These are phyloP conservation scores for Onychomys torridus DNA, from an alignment of 2,797 vertebrate genomes.

Conservation along the genomic window DNA sequence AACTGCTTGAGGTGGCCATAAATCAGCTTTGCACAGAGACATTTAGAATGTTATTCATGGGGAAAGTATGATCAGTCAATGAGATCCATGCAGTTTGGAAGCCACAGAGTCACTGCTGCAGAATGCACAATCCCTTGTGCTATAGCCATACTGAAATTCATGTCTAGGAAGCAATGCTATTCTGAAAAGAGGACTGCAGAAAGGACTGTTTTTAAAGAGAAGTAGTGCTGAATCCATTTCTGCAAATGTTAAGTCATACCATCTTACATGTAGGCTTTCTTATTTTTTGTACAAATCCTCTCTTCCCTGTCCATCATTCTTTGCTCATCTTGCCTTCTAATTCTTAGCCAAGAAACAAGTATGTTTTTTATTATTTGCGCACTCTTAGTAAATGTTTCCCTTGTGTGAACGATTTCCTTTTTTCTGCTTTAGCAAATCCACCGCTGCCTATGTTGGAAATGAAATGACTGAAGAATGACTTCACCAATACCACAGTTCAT, in stretches of 20 bases:
- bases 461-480: neutral
- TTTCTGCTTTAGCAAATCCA: neutral
- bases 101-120: neutral
- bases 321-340: neutral
- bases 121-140: neutral
- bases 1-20: neutral
- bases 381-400: neutral
- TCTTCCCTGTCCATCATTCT: neutral
- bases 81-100: neutral
- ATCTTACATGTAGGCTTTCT: neutral
- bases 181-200: neutral
- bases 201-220: neutral
- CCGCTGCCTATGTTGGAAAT: neutral
- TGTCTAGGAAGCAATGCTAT: neutral
- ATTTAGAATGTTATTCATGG: slow-evolving; percentile 6
- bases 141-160: neutral
- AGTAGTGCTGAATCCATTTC: neutral
- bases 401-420: neutral
- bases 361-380: neutral
- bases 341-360: neutral
- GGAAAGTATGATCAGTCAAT: neutral
- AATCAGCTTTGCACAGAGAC: neutral
- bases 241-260: neutral
- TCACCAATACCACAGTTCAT: neutral
- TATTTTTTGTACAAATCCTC: neutral